A percentile compares a stretch with the other conserved stretches of the same genome.
These are phyloP conservation scores for Melanerpes aurifrons DNA, from an alignment of 2,113 vertebrate genomes.

Conservation along the genomic window DNA sequence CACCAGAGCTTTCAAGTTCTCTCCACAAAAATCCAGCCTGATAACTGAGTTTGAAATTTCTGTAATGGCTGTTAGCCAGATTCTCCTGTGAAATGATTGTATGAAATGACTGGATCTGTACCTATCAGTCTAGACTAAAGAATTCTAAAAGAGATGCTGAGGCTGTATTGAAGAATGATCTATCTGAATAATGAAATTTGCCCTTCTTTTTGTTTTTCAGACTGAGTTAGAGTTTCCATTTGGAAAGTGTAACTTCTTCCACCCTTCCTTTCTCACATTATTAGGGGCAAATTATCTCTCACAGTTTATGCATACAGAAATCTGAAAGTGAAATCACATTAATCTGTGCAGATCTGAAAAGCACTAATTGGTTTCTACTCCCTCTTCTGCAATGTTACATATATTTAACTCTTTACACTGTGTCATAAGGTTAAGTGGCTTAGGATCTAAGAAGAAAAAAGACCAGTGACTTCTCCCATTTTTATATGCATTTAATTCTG, in stretches of 20 bases:
- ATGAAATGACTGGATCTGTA: neutral
- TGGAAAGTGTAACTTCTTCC: neutral
- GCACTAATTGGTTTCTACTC: neutral
- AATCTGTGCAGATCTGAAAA: neutral
- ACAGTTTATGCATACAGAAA: neutral
- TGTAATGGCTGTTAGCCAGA: neutral
- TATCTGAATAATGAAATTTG: neutral
- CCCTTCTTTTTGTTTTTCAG: neutral
- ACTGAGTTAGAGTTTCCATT: neutral
- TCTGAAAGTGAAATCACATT: neutral
- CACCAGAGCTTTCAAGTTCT: neutral
- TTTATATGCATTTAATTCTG: conserved; percentile 14
- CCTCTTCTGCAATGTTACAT: neutral
- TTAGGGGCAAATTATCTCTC: neutral
- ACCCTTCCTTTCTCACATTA: neutral
- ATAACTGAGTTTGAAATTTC: neutral
- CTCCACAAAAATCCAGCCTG: neutral
- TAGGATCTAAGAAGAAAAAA: conserved; percentile 5
- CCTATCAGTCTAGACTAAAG: neutral
- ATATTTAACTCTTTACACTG: neutral
- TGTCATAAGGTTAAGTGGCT: neutral
- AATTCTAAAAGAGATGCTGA: neutral
- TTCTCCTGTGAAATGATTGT: neutral
- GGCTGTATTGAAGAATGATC: neutral
- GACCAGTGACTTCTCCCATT: neutral